These are phyloP conservation scores for Zaprionus tsacasi DNA, from an alignment of 1,140 invertebrate genomes.

Conservation along the genomic window DNA sequence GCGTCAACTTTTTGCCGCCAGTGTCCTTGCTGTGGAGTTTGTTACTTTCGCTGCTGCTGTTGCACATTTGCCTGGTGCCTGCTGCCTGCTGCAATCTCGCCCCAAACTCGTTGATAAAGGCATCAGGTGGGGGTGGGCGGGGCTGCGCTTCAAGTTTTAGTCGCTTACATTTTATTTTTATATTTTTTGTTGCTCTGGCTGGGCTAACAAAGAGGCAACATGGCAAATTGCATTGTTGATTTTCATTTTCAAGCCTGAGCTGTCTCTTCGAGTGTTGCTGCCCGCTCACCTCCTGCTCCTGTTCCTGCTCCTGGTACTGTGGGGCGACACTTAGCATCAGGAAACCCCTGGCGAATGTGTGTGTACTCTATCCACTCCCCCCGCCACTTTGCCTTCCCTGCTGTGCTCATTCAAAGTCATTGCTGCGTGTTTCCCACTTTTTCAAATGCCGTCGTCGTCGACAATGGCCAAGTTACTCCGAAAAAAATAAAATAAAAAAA, in stretches of 20 bases:
- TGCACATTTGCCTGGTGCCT: conserved; percentile 72
- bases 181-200: conserved; percentile 22
- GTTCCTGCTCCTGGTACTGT: not conserved
- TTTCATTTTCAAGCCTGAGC: conserved; percentile 80
- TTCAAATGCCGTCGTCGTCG: conserved; percentile 56
- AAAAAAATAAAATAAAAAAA: conserved; percentile 37
- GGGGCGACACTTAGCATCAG: conserved; percentile 63
- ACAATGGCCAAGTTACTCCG: conserved; percentile 44
- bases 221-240: conserved; percentile 81
- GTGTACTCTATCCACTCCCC: conserved; percentile 12
- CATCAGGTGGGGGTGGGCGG: conserved; percentile 19
- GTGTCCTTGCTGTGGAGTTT: conserved; percentile 46
- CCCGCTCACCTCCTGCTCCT: not conserved
- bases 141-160: conserved; percentile 60
- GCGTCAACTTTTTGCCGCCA: conserved; percentile 62
- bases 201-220: conserved; percentile 57
- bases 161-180: conserved; percentile 44
- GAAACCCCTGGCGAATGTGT: conserved; percentile 56
- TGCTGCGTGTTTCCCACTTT: conserved; percentile 69
- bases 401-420: conserved; percentile 56
- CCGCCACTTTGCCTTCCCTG: not conserved
- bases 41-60: conserved; percentile 54
- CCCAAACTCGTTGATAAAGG: conserved; percentile 37
- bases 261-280: conserved; percentile 40
- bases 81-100: conserved; percentile 65